A percentile compares a stretch with the other conserved stretches of the same genome.
Conservation (phyloP, 2,797 vertebrate species). For the Podarcis siculus region DNA sequence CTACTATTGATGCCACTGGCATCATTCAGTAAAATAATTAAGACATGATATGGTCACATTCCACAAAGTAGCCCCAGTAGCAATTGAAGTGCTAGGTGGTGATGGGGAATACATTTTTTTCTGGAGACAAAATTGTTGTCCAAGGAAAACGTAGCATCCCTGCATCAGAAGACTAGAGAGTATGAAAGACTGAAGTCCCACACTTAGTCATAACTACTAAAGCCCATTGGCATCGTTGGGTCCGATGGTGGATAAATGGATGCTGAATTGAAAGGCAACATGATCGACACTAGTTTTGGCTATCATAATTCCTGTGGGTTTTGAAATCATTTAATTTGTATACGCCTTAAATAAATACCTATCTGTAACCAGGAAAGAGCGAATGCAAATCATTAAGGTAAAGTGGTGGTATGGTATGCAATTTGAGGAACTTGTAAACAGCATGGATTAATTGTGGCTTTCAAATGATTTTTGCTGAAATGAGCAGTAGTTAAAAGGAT, state of each 20-base stretch:
- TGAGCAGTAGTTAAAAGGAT: slow-evolving; percentile 69
- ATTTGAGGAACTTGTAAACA: slow-evolving; percentile 66
- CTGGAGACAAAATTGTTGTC: background rate
- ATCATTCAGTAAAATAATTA: background rate
- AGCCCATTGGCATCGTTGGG: background rate
- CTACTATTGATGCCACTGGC: background rate
- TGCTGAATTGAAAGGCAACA: background rate
- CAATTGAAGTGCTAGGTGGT: background rate
- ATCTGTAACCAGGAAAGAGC: slow-evolving; percentile 39
- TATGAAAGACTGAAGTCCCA: background rate
- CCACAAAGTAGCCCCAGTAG: background rate
- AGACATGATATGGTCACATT: background rate
- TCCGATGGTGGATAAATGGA: background rate
- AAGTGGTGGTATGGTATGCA: slow-evolving; percentile 46
- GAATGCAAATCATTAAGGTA: slow-evolving; percentile 48
- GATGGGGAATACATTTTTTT: background rate
- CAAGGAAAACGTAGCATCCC: background rate
- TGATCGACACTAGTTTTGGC: background rate
- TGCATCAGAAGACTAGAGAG: background rate
- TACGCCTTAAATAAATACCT: slow-evolving; percentile 48
- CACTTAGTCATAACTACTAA: background rate
- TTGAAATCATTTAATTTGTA: slow-evolving; percentile 8
- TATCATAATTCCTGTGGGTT: background rate
- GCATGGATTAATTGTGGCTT: slow-evolving; percentile 61
- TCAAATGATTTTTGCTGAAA: slow-evolving; percentile 58